These are phyloP conservation scores for Aurelia sp. DNA, from an alignment of 30 jellyfish, hydroid and myxozoan genomes.

Conservation along the genomic window DNA sequence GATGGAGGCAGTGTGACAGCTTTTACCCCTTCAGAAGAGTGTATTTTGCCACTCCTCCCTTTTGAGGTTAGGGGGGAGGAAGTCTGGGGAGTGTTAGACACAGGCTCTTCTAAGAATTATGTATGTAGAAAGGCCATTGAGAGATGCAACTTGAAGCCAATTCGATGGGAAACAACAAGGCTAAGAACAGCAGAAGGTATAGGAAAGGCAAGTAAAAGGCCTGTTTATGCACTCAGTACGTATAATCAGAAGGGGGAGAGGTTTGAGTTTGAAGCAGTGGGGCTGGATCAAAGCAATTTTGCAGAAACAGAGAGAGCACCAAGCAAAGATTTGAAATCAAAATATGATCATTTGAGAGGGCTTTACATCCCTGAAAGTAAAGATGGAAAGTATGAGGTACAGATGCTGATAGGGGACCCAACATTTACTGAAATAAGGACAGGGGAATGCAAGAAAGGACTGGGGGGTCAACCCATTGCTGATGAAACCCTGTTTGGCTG, in stretches of 20 bases:
- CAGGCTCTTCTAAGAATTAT: no score
- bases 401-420: constrained; percentile 62
- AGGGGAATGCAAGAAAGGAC: constrained; percentile 17
- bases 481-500: no score
- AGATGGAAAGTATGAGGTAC: constrained; percentile 54
- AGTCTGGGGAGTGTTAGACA: no score
- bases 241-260: constrained; percentile 36
- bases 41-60: no score
- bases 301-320: constrained; percentile 22
- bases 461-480: no score
- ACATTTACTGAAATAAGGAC: constrained; percentile 58
- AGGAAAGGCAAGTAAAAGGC: constrained; percentile 14
- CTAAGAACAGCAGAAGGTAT: neutral
- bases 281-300: constrained; percentile 48
- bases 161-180: no score
- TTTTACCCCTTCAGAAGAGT: no score
- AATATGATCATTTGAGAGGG: constrained; percentile 53
- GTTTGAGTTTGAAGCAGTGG: constrained; percentile 34
- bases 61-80: no score
- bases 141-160: no score
- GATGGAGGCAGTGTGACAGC: neutral
- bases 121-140: no score
- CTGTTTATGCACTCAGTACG: constrained; percentile 40
- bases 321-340: constrained; percentile 41
- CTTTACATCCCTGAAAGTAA: constrained; percentile 51